Base-by-base conservation (phyloP, 1,140 invertebrate genomes). In the Plodia interpunctella region DNA sequence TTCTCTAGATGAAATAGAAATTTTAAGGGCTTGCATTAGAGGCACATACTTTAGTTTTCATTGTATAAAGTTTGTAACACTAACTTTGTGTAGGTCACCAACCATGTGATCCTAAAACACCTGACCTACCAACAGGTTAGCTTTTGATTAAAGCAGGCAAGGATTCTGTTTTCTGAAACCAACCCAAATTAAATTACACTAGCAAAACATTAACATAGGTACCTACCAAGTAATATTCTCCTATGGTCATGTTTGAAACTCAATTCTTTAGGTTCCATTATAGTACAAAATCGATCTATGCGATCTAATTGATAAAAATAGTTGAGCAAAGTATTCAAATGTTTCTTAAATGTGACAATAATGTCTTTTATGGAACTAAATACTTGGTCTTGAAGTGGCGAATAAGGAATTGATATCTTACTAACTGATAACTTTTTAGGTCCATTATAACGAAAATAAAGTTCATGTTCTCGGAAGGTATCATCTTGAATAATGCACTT, bases 171-270 rank as follows among this genome's bases (percentile, higher is more conserved):
- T n/a, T n/a, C n/a, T n/a, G n/a, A n/a, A n/a, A n/a, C n/a, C n/a
- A n/a, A n/a, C n/a, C n/a, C 18, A 30, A 63, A 35, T 58, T 30
- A 51, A 51, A 51, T 5, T 20, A 13, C 21, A 9, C 9, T 32
- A 11, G 30, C 6, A 20, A 51, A 51, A 21, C 3, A 51, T 10
- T 10, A 51, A 51, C 55, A 54, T 20, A n/a, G n/a, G n/a, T n/a
- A 63, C 49, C 49, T 63, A 86, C 83, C 79, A 57, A 86, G 50
- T 18, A 64, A 51, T 58, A 87, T 83, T 74, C 70, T 79, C 63
- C 84, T 73, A 57, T 71, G 85, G 54, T 81, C 69, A 62, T 84
- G 78, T 60, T 80, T 84, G 59, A 74, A 84, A 38, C 73, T 71
- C 44, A 72, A 72, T 44, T 76, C 66, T 19, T 73, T 49, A 21